Evolutionary conservation across 2,797 vertebrate species (phyloP).

Genomic region (Chelmon rostratus): DNA sequence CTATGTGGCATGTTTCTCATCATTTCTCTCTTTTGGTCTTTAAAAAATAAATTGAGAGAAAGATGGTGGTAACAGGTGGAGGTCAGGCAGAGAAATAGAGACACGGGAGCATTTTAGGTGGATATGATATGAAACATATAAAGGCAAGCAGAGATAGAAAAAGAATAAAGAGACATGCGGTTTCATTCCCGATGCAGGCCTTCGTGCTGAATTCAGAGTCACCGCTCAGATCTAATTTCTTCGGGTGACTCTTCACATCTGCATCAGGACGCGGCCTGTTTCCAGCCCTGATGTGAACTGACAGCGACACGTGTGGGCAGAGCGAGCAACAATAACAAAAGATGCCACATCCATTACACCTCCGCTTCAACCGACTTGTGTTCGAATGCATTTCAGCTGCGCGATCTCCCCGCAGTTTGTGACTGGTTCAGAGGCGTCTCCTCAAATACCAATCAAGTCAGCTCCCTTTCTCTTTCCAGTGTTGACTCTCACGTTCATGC

Average conservation of each 20-base stretch:
- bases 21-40: too few relatives aligned
- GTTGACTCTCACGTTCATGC: neutral
- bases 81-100: neutral
- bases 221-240: constrained; percentile 39
- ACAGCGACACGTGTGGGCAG: constrained; percentile 59
- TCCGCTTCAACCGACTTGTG: neutral
- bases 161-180: neutral
- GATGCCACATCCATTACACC: constrained; percentile 48
- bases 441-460: constrained; percentile 16
- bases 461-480: neutral
- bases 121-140: constrained; percentile 13
- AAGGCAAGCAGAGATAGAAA: constrained; percentile 14
- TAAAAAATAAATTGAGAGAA: too few relatives aligned
- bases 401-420: constrained; percentile 16
- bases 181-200: constrained; percentile 14
- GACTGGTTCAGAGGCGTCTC: neutral
- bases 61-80: neutral
- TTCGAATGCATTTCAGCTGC: constrained; percentile 18
- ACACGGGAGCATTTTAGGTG: neutral
- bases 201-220: constrained; percentile 21
- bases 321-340: constrained; percentile 35
- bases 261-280: constrained; percentile 5
- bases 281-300: constrained; percentile 29
- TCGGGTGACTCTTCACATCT: constrained; percentile 29
- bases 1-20: too few relatives aligned